Evolutionary conservation across 2,797 vertebrate species (phyloP), one percentile per base, ranked within the genome.

Genomic region (Enoplosus armatus): DNA sequence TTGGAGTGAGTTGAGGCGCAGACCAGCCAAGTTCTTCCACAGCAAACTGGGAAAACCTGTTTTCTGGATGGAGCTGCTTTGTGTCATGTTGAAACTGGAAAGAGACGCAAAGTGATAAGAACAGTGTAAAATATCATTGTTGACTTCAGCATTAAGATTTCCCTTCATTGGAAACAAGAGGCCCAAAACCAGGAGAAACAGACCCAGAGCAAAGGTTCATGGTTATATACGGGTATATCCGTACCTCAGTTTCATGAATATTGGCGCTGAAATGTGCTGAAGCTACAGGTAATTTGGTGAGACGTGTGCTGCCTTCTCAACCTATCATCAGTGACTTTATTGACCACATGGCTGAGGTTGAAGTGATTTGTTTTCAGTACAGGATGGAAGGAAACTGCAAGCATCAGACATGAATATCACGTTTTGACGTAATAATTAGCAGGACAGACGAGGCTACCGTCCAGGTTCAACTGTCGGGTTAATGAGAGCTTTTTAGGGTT

Each of bases 401-500:
- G 24, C 43, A 48, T 3, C 15, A 2, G 43, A 33, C 0, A 14
- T 60, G 50, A 64, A 64, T 22, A 37, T 35, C 0, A 2, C 2
- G 29, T 50, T 48, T 9, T 41, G 68, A 70, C 43, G 29, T 24
- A 0, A 39, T 47, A 33, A 6, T 67, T 12, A 60, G 29, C 67
- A 6, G 54, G 56, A 58, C 35, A 3, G 71, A 69, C 31, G 79
- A 76, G 26, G 45, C 16, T 51, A 8, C 18, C 8, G 69, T 27
- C 26, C 51, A 24, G 64, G 66, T 39, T 55, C 18, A 51, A 9
- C 75, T 1, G 75, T 10, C 4, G 10, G 83, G 83, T 78, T 85
- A 82, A 85, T 80, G 81, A 84, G 80, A 26, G 43, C 73, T 22
- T 68, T 60, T 33, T 51, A 66, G 39, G 48, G 55, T 45, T 14